phyloP scores from a whole-genome alignment of 2,797 vertebrate genomes.

The Loris lydekkerianus region DNA sequence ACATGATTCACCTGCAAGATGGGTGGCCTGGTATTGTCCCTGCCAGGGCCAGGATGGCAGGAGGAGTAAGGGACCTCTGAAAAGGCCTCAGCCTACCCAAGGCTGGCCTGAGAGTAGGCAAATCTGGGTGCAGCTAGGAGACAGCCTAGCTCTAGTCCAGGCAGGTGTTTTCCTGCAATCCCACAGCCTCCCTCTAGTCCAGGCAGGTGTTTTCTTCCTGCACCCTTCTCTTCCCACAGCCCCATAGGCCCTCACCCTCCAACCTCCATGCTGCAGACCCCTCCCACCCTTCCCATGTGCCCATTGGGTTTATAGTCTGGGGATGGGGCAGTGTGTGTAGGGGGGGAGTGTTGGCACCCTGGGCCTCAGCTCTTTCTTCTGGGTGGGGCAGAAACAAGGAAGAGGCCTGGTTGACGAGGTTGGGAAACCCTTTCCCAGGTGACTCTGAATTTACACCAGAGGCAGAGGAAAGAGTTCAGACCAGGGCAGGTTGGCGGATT shows the following conservation, averaged over 20 bases:
- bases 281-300: fast-evolving
- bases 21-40: background rate
- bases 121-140: background rate
- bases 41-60: background rate
- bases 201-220: too few relatives aligned
- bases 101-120: fast-evolving
- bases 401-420: background rate
- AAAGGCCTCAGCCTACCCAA: fast-evolving
- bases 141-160: too few relatives aligned
- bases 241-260: fast-evolving
- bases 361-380: background rate
- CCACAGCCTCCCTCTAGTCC: too few relatives aligned
- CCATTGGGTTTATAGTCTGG: fast-evolving
- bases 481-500: fast-evolving
- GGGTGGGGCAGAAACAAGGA: background rate
- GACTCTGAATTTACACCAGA: background rate
- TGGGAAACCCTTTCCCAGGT: too few relatives aligned
- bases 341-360: fast-evolving
- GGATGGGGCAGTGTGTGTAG: too few relatives aligned
- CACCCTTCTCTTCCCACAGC: background rate
- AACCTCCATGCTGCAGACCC: background rate
- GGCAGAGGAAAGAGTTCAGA: background rate
- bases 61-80: too few relatives aligned
- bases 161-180: too few relatives aligned
- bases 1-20: background rate